Base-by-base conservation (phyloP, 2,888 invertebrate genomes). In the Chymomyza fuscimana region DNA sequence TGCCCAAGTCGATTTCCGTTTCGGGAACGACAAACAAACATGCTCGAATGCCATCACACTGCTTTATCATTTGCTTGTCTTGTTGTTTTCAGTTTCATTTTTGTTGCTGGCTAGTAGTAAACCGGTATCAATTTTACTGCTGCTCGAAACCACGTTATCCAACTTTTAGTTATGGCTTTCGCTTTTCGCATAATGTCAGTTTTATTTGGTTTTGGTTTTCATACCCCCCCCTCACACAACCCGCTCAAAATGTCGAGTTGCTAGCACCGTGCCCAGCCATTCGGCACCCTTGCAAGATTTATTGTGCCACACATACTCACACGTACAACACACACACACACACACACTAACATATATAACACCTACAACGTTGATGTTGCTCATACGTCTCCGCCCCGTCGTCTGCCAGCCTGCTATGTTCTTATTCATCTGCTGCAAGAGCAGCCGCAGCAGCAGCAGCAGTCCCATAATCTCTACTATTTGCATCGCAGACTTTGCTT, bases 401-500 rank as follows among this genome's bases (percentile, higher is more conserved):
- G 25, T 56, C 5, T 1, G 56, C n/a, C 51, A 1, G 52, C 29
- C 46, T 51, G 32, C 40, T 16, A 40, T 67, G 63, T 75, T 77
- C 79, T 82, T 80, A 82, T 82, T 71, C 86, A 80, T 74, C 81
- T 72, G 86, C 77, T 78, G 69, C 73, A 61, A 56, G 58, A 62
- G 75, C 62, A 74, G 74, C 25, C 4, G 25, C 25, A 4, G 25
- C 25, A 4, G 25, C 25, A 4, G 25, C 25, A 4, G 65, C 63
- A 63, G 63, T 32, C 73, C 78, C 85, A 88, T 86, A 86, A 86
- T 86, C 85, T 86, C 85, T 86, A 86, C 85, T 88, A 86, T 86
- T 86, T 88, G 85, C 85, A 86, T 86, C 87, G 85, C 88, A 86
- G 87, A 84, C 88, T 86, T 86, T 86, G 88, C 88, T 81, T 88